Base-by-base conservation (phyloP, 1,140 invertebrate species). In the Goniozus legneri region DNA sequence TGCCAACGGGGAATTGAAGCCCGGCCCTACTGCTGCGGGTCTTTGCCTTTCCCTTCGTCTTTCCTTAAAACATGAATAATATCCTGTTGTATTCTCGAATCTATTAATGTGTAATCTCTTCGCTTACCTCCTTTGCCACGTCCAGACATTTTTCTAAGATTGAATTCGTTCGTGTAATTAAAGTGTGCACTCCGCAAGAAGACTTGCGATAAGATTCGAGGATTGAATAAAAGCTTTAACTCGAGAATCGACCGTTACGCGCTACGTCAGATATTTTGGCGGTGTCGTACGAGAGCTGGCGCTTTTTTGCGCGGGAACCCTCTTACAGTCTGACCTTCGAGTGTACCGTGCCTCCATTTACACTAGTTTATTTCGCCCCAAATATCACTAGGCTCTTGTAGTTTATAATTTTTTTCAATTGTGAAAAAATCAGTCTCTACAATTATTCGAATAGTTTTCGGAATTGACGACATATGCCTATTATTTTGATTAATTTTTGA, bases 1-100 rank as follows among this genome's bases (percentile, higher is more conserved):
- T 67, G 13, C 76, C 77, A 3, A 80, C 85, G 1, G 86, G 85
- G 52, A 89, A 86, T 36, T 80, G 78, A 4, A 88, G 77, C 8
- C 86, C 86, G 22, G 85, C 84, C 12, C 83, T 75, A 47, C 65
- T 78, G 16, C 83, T 84, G 20, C 82, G 75, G 12, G 78, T 71
- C 75, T 82, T 82, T 49, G 65, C 65, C 65, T 81, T 82, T 8
- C 71, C 69, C 65, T 80, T 81, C 3, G 62, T 55, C 42, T 77
- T 79, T 54, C 70, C 65, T 58, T 52, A 2, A 3, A 14, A 30
- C 31, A 19, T 33, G 33, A n/a, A 0, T 19, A 0, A 21, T n/a
- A 19, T 33, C 16, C n/a, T 10, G n/a, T 19, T 16, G 3, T 3
- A 3, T 54, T 24, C 51, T 42, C n/a, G n/a, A n/a, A n/a, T n/a